phyloP scores from a whole-genome alignment of 2,888 invertebrate genomes.

The Clanis bilineata region DNA sequence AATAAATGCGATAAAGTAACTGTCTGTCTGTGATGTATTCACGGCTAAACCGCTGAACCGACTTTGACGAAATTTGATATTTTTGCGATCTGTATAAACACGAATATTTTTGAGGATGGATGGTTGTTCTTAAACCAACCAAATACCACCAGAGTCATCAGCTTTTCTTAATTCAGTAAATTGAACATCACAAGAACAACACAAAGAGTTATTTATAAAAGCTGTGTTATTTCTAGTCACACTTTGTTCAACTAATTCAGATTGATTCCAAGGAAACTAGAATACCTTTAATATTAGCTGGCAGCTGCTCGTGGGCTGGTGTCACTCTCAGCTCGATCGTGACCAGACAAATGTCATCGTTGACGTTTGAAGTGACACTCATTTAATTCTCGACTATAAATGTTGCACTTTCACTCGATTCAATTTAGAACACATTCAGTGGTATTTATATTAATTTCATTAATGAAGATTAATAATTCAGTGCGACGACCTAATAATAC shows the following conservation, averaged over 20 bases:
- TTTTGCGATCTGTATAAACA: too few species aligned
- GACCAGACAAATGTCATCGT: constrained; percentile 1
- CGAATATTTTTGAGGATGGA: too few species aligned
- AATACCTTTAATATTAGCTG: constrained; percentile 18
- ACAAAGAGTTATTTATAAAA: not conserved
- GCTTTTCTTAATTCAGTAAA: not conserved
- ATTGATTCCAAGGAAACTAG: constrained; percentile 22
- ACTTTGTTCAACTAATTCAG: not conserved
- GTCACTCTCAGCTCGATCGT: constrained; percentile 8
- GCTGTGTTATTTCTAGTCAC: not conserved
- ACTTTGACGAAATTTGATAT: too few species aligned
- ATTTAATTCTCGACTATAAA: constrained; percentile 25
- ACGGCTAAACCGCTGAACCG: too few species aligned
- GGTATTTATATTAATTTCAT: not conserved
- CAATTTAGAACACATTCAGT: not conserved
- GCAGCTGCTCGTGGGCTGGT: constrained; percentile 28
- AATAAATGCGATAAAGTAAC: too few species aligned
- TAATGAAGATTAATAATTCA: not conserved
- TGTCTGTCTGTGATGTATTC: too few species aligned
- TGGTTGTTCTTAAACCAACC: too few species aligned
- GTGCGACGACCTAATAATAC: not conserved
- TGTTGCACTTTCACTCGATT: constrained; percentile 2
- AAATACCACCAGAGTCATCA: too few species aligned
- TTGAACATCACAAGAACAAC: not conserved
- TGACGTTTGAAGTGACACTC: not conserved